Conservation (phyloP, 2,797 vertebrate genomes). For the Amphiprion clarkii region DNA sequence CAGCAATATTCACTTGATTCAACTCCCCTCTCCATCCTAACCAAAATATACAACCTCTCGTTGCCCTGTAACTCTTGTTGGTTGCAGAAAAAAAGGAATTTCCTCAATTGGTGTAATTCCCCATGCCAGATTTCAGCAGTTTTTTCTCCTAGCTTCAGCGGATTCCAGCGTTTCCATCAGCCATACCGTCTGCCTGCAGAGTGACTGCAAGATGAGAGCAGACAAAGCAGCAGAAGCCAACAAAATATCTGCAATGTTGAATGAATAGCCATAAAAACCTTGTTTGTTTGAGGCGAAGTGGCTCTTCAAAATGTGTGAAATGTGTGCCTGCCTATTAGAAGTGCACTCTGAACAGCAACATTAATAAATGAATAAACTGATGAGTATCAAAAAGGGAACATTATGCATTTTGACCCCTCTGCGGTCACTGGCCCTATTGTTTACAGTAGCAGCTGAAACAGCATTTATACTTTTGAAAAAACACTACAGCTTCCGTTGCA, state of each 20-base stretch:
- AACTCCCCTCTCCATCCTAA: constrained; percentile 94
- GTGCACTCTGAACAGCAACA: background rate
- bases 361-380: constrained; percentile 15
- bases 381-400: background rate
- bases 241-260: background rate
- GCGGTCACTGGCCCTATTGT: background rate
- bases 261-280: constrained; percentile 7
- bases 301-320: constrained; percentile 18
- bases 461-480: background rate
- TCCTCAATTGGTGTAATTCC: constrained; percentile 98
- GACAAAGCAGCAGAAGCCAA: constrained; percentile 16
- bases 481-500: no score
- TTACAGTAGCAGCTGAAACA: background rate
- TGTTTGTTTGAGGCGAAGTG: background rate
- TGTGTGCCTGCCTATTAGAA: background rate
- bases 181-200: constrained; percentile 86
- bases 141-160: constrained; percentile 87
- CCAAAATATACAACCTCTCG: constrained; percentile 97
- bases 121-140: constrained; percentile 89
- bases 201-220: constrained; percentile 57
- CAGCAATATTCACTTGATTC: constrained; percentile 97
- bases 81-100: constrained; percentile 98
- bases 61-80: constrained; percentile 91
- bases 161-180: constrained; percentile 90
- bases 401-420: background rate